These are phyloP conservation scores for Egretta garzetta DNA, from an alignment of 2,113 vertebrate species.

Conservation along the genomic window DNA sequence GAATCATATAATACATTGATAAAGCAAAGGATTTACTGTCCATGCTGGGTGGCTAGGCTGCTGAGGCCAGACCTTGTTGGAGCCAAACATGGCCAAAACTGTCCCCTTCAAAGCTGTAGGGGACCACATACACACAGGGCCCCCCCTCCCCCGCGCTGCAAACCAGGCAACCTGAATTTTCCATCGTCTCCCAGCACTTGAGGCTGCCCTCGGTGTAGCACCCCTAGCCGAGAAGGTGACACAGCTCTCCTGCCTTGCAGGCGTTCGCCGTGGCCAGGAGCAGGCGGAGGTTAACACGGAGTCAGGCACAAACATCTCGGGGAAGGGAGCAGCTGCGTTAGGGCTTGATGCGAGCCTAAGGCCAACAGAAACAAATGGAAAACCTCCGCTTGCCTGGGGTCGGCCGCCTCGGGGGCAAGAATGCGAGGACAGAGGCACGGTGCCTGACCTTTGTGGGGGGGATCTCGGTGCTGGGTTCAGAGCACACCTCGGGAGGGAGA, in stretches of 20 bases:
- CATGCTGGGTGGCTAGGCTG: background rate
- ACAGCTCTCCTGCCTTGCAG: background rate
- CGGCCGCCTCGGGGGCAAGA: background rate
- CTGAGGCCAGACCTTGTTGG: background rate
- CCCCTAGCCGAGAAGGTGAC: background rate
- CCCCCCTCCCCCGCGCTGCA: background rate
- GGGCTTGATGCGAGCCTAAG: background rate
- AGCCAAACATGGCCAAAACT: background rate
- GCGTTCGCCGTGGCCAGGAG: background rate
- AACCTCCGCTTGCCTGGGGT: background rate
- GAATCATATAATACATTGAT: background rate
- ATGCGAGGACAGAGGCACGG: background rate
- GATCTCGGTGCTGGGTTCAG: fast-evolving
- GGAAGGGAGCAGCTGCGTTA: background rate
- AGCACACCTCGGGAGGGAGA: background rate
- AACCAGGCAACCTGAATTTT: background rate
- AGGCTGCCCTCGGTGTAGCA: background rate
- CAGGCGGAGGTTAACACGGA: background rate
- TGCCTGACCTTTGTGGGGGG: background rate
- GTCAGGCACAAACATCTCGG: background rate
- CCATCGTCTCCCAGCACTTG: background rate
- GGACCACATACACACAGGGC: background rate
- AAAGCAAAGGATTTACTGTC: constrained; percentile 5
- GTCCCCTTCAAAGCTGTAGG: background rate
- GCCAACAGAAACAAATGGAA: background rate